Base-by-base conservation (phyloP, 2,113 vertebrate species). In the Zingel zingel region DNA sequence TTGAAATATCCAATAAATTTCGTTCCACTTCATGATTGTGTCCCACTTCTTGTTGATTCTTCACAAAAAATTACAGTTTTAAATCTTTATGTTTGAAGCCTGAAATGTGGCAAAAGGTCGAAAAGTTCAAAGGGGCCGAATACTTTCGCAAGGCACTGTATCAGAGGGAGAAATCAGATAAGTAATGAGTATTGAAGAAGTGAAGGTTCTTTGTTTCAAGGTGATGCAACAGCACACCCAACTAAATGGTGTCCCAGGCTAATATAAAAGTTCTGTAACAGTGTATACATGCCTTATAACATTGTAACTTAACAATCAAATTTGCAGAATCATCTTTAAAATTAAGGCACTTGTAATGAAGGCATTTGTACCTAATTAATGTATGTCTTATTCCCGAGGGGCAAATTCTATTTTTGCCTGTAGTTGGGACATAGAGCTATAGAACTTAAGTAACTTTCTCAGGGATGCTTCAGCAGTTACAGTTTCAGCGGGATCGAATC, bases 271-370 rank as follows among this genome's bases (percentile, higher is more conserved):
- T 33, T 15, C 3, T 10, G 12, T 18, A 21, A 66, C 27, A 23
- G 61, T 53, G 18, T 51, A 33, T 51, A 67, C 30, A 66, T 33
- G 53, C 6, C 6, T 30, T 77, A 13, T 27, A 43, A 65, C 14
- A 45, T 25, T 23, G 5, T 19, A 43, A 45, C n/a, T 64, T 23
- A 61, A 45, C 72, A 72, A 67, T 70, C 58, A 74, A 85, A 80
- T 70, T 11, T 85, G 48, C 57, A 61, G 62, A 69, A 61, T 78
- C 56, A 1, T 68, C 39, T 79, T 51, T 45, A 23, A 56, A 83
- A 66, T 74, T 2, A 74, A 79, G 47, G 33, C 48, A 53, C 39
- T 51, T 53, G 45, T 54, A 67, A 39, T 10, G 39, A 39, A 39
- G 39, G 39, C 9, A 9, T 39, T 39, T 51, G 12, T 14, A 8